Base-by-base conservation (phyloP, 2,113 vertebrate species). In the Spea multiplicata region DNA sequence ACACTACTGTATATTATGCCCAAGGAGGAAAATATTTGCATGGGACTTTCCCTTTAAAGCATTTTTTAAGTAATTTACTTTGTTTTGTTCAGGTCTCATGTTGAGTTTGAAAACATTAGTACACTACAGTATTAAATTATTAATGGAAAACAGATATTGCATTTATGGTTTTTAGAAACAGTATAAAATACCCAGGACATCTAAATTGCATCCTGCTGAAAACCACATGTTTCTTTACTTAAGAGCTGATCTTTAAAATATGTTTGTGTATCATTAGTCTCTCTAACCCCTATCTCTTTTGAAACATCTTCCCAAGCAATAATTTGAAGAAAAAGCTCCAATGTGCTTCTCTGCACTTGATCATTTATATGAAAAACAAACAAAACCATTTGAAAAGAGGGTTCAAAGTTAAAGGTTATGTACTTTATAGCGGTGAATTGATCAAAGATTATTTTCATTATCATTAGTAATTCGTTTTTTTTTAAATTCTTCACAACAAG, bases 281-380 rank as follows among this genome's bases (percentile, higher is more conserved):
- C 84, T 73, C 77, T 85, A 77, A 67, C 62, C 82, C 47, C 8
- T 83, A 53, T 80, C 44, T 75, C 45, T 84, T 88, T 85, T 84
- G 74, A 50, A 85, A 85, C 68, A 71, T 0, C 75, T 84, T 85
- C 73, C 85, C 84, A 13, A 59, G 55, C 10, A 84, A 76, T 52
- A 87, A 89, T 88, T 88, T 86, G 69, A 86, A 81, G 69, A 86
- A 81, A 85, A 68, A 86, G 88, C 83, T 84, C 81, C 53, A 69
- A 81, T 84, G 85, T 87, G 85, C 71, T 86, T 88, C 83, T 64
- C 86, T 81, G 83, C 86, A 66, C 16, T 74, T 81, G 73, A 77
- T 82, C 72, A 82, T 78, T 84, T 81, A 6, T 74, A 80, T 64
- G n/a, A 73, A 79, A 74, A 80, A 80, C 71, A 74, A 74, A 73